Evolutionary conservation across 2,888 invertebrate genomes (phyloP).

Genomic region (Lycophotia porphyrea): DNA sequence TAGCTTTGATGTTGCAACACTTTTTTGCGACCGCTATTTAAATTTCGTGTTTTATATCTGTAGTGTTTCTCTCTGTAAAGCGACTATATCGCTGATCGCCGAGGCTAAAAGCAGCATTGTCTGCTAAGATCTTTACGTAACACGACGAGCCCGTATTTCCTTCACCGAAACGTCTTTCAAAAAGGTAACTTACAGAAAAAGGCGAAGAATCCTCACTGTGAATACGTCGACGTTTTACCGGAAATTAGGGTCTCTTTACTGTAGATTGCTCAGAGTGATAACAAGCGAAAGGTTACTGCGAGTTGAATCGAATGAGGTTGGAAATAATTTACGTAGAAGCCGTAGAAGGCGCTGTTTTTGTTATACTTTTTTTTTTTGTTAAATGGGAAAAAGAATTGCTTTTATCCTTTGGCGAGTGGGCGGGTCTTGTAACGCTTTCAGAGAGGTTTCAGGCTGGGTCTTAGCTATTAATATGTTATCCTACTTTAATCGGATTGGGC

Average conservation of each 20-base stretch:
- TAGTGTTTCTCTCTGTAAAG: not conserved
- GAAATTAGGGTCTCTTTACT: constrained; percentile 68
- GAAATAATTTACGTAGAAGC: constrained; percentile 72
- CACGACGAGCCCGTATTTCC: constrained; percentile 48
- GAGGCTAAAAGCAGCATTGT: constrained; percentile 13
- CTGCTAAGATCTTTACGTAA: constrained; percentile 27
- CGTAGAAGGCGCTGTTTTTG: constrained; percentile 64
- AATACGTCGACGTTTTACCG: constrained; percentile 63
- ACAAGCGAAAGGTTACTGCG: constrained; percentile 71
- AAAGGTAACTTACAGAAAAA: constrained; percentile 59
- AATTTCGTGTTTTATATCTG: not conserved
- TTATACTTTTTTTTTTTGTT: constrained; percentile 53
- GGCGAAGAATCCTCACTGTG: constrained; percentile 50
- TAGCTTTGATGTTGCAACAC: not conserved
- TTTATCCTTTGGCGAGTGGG: constrained; percentile 49
- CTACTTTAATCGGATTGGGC: constrained; percentile 39
- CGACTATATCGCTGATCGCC: not conserved
- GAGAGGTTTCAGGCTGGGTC: constrained; percentile 35
- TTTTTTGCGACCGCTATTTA: not conserved
- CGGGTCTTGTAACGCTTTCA: constrained; percentile 51
- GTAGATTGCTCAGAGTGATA: constrained; percentile 75
- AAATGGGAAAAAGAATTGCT: constrained; percentile 55
- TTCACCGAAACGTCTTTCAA: constrained; percentile 53
- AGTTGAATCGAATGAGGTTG: constrained; percentile 71
- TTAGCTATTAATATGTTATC: constrained; percentile 49